These are phyloP conservation scores for Channa striata DNA, from an alignment of 2,797 vertebrate species.

Conservation along the genomic window DNA sequence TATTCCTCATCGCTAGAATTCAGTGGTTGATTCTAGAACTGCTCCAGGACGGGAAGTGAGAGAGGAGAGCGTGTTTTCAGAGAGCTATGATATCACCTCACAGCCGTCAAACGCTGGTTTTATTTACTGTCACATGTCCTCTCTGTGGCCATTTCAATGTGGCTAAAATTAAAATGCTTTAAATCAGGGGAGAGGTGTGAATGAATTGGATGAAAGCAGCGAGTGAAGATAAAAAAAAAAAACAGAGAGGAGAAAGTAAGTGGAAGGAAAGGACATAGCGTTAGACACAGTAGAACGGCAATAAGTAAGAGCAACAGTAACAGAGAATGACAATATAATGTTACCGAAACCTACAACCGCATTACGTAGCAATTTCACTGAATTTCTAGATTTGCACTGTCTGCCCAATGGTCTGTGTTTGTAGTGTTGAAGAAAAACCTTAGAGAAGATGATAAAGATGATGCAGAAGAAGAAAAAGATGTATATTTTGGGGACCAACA, in stretches of 20 bases:
- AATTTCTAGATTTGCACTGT: constrained; percentile 87
- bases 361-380: constrained; percentile 86
- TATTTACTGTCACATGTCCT: constrained; percentile 22
- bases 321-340: constrained; percentile 67
- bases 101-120: constrained; percentile 35
- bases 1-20: constrained; percentile 21
- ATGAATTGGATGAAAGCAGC: constrained; percentile 14
- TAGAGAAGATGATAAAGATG: constrained; percentile 74
- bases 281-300: constrained; percentile 74
- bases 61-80: constrained; percentile 43
- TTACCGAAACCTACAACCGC: constrained; percentile 77
- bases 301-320: constrained; percentile 76
- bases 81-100: constrained; percentile 50
- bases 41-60: constrained; percentile 45
- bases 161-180: constrained; percentile 45
- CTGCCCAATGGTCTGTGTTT: constrained; percentile 85
- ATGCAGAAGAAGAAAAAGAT: constrained; percentile 68
- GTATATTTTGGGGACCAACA: constrained; percentile 86
- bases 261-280: constrained; percentile 69
- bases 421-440: constrained; percentile 80
- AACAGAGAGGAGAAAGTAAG: constrained; percentile 57
- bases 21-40: constrained; percentile 23
- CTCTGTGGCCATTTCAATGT: constrained; percentile 16
- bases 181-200: constrained; percentile 32
- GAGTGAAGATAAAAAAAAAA: constrained; percentile 25